These are phyloP conservation scores for Illadopsis cleaveri DNA, from an alignment of 2,113 vertebrate genomes.

Conservation along the genomic window DNA sequence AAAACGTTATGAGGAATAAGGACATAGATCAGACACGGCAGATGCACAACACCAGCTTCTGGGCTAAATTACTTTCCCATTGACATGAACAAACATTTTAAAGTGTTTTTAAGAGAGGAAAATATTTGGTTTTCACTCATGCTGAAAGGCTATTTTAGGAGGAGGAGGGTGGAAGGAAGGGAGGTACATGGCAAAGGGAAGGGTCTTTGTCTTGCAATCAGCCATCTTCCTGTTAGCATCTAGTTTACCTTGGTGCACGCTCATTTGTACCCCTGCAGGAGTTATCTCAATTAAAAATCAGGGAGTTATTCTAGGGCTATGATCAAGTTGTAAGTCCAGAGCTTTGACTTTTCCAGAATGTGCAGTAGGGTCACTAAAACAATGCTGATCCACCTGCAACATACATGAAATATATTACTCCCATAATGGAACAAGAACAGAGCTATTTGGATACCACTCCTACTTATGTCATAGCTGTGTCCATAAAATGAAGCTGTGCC, in stretches of 20 bases:
- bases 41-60: not conserved
- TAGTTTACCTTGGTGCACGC: not conserved
- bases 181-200: slow-evolving; percentile 30
- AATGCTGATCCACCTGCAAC: not conserved
- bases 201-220: slow-evolving; percentile 54
- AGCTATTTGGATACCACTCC: not conserved
- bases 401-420: not conserved
- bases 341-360: not conserved
- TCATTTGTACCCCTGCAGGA: not conserved
- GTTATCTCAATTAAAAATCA: not conserved
- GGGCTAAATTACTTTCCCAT: not conserved
- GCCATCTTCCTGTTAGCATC: slow-evolving; percentile 51
- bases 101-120: not conserved
- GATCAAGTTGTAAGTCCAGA: not conserved
- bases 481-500: not conserved
- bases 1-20: not conserved
- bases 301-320: not conserved
- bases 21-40: accelerated
- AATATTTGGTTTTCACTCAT: not conserved
- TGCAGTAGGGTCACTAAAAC: not conserved
- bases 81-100: not conserved
- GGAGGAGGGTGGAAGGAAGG: slow-evolving; percentile 59
- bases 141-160: slow-evolving; percentile 28
- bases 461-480: not conserved
- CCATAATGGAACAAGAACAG: not conserved